Percentiles rank a stretch among this genome's conserved stretches.
phyloP scores from a whole-genome alignment of 2,113 vertebrate genomes.

The Carollia perspicillata region DNA sequence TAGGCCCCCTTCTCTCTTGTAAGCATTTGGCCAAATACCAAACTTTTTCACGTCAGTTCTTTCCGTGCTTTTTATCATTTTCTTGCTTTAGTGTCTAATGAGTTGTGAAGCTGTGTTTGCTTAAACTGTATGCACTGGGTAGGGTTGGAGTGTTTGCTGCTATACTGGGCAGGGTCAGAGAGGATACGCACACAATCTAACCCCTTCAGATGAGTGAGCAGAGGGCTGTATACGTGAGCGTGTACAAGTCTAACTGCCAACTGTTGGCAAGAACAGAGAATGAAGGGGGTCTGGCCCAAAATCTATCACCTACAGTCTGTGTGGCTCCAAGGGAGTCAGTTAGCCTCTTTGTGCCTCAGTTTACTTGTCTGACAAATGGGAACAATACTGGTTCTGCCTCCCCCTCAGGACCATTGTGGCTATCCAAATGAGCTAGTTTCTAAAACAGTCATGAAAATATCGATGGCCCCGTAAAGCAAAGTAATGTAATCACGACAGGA shows the following conservation, averaged over 20 bases:
- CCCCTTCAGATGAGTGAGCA: neutral
- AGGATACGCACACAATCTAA: neutral
- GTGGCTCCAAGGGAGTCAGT: neutral
- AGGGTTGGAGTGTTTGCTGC: neutral
- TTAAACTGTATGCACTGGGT: neutral
- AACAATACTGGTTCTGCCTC: neutral
- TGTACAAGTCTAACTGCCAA: rapidly evolving
- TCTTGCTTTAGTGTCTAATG: neutral
- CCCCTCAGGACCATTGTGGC: neutral
- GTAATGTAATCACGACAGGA: neutral
- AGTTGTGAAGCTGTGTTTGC: neutral
- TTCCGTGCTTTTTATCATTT: slow-evolving; percentile 4
- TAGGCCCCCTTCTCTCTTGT: neutral
- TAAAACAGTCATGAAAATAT: neutral
- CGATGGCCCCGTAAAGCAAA: neutral
- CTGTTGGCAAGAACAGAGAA: neutral
- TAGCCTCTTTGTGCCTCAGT: neutral
- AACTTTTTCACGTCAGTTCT: neutral
- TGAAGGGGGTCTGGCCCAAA: neutral
- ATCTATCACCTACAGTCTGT: neutral
- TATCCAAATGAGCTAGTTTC: neutral
- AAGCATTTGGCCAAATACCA: neutral
- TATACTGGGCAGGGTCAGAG: neutral
- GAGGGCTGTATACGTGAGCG: neutral
- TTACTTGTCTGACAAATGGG: neutral